Evolutionary conservation across 2,113 vertebrate species (phyloP).

Genomic region (Rhombomys opimus): DNA sequence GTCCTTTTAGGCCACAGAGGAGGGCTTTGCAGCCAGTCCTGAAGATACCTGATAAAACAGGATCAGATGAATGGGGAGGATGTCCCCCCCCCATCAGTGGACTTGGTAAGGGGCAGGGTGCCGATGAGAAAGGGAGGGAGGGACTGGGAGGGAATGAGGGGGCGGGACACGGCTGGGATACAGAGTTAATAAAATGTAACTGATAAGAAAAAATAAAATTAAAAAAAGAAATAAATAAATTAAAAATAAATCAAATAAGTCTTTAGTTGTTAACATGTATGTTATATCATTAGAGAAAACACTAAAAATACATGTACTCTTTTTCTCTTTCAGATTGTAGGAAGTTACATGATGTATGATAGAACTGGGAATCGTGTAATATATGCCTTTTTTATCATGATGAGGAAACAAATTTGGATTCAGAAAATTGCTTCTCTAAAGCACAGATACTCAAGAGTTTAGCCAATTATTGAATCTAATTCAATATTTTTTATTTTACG

Average conservation of each 20-base stretch:
- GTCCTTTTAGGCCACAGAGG: too few relatives aligned
- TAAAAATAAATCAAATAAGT: neutral
- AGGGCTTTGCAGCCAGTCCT: too few relatives aligned
- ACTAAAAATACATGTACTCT: neutral
- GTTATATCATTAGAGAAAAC: slow-evolving; percentile 45
- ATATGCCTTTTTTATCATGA: neutral
- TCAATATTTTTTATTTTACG: slow-evolving; percentile 37
- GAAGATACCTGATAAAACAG: too few relatives aligned
- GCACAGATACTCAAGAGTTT: neutral
- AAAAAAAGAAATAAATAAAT: too few relatives aligned
- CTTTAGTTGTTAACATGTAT: slow-evolving; percentile 44
- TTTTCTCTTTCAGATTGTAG: slow-evolving; percentile 11
- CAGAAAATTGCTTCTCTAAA: slow-evolving; percentile 18
- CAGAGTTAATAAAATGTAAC: too few relatives aligned
- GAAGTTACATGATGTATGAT: neutral
- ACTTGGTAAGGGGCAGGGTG: too few relatives aligned
- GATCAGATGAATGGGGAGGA: too few relatives aligned
- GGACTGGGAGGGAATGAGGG: too few relatives aligned
- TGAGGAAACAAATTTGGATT: neutral
- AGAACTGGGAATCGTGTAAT: neutral
- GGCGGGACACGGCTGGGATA: too few relatives aligned
- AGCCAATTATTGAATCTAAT: neutral
- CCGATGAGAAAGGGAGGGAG: too few relatives aligned
- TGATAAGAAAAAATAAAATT: too few relatives aligned
- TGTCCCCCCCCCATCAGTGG: too few relatives aligned